phyloP scores from a whole-genome alignment of 1,140 invertebrate species.

The Leptinotarsa defecta region DNA sequence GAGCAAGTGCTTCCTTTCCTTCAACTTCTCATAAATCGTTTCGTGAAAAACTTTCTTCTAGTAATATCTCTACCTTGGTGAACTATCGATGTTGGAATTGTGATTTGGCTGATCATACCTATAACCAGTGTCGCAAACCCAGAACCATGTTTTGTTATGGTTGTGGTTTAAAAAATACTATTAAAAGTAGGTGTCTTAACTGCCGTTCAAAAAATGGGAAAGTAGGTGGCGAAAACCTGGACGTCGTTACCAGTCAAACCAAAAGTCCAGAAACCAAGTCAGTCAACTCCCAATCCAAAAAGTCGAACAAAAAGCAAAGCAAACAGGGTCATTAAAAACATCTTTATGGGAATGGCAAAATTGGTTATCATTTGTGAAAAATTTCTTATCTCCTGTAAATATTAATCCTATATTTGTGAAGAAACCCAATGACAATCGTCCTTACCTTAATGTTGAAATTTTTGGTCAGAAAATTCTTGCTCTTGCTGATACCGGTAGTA shows the following conservation, averaged over 20 bases:
- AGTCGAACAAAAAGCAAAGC: background rate
- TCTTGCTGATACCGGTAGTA: background rate
- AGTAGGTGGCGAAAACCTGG: conserved; percentile 1
- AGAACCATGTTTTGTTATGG: background rate
- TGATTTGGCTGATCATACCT: conserved; percentile 10
- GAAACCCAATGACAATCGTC: background rate
- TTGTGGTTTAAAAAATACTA: conserved; percentile 11
- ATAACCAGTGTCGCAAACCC: conserved; percentile 1
- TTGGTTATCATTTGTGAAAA: background rate
- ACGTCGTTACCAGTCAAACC: conserved; percentile 1
- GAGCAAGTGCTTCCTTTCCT: background rate
- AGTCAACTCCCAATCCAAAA: background rate
- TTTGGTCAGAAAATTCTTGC: conserved; percentile 12
- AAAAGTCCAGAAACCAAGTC: background rate
- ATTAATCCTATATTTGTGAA: background rate
- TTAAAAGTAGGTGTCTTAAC: background rate
- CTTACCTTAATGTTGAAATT: conserved; percentile 4
- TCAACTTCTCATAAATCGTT: background rate
- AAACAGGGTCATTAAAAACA: background rate
- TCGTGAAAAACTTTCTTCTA: background rate
- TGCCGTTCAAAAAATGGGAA: conserved; percentile 5
- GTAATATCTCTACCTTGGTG: background rate
- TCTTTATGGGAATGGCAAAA: background rate
- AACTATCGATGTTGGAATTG: conserved; percentile 12
- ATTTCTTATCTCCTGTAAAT: background rate